Evolutionary conservation across 1,140 invertebrate species (phyloP), one percentile per base, ranked within the genome.

Genomic region (Octopus sinensis): DNA sequence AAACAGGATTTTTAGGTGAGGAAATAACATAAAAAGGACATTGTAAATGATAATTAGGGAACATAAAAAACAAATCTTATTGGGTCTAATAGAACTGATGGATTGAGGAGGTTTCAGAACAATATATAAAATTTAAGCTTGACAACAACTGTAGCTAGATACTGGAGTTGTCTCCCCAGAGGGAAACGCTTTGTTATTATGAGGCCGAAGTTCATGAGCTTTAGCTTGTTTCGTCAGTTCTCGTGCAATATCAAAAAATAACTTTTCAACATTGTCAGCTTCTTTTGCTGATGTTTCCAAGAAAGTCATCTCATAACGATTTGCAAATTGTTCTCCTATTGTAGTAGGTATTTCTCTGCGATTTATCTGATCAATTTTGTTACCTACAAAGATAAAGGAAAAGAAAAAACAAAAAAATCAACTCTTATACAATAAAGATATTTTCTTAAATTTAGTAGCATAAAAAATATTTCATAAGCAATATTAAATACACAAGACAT

Each of bases 251-350:
- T 98, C 96, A 93, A 96, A 95, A 91, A 98, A 98, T 79, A 98
- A 92, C 91, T 86, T 86, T 77, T 90, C 89, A 23, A 90, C 90
- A 84, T 90, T 90, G 71, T 90, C 89, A 10, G 88, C 88, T 77
- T 90, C 88, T 83, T 90, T 90, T 4, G 90, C 90, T 12, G 90
- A 90, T 0, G 90, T 90, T 82, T 90, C 90, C 51, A 90, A 80
- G 80, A 88, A 90, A 62, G 97, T 97, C 96, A 99, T 98, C 85
- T 96, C 95, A 90, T 98, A 96, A 85, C 95, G 93, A 89, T 96
- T 94, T 68, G 97, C 96, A 93, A 98, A 99, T 89, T 98, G 95
- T 91, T 97, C 95, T n/a, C 96, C 97, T 76, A 98, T 96, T 89
- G 96, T 94, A 12, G 94, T 94, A 7, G 97, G 97, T 88, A 99